Conservation (phyloP, 2,113 vertebrate genomes). For the Mus pahari region DNA sequence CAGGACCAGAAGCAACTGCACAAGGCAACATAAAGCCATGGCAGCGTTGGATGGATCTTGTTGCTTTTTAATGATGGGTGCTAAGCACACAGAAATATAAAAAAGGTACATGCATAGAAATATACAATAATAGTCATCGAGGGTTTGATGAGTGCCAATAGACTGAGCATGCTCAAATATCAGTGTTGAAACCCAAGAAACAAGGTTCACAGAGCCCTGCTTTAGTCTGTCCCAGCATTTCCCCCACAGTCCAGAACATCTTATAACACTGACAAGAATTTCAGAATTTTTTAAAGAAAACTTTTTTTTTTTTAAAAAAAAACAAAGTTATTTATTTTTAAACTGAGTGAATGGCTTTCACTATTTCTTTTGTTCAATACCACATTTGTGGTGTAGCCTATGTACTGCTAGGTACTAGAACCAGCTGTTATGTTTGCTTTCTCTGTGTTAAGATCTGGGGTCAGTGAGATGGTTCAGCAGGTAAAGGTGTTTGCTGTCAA, state of each 20-base stretch:
- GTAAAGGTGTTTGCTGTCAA: not conserved
- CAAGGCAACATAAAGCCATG: not conserved
- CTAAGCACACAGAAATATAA: not conserved
- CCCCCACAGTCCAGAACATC: not conserved
- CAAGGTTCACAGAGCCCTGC: not conserved
- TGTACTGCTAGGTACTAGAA: not conserved
- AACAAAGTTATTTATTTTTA: not conserved
- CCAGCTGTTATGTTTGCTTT: not conserved
- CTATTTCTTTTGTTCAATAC: not conserved
- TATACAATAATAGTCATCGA: no score
- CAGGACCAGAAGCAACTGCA: no score
- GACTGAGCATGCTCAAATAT: not conserved
- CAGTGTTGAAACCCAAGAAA: not conserved
- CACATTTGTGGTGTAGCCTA: not conserved
- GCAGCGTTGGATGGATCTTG: not conserved
- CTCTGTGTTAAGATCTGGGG: not conserved
- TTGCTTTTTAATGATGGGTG: no score
- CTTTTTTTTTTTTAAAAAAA: not conserved
- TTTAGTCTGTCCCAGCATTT: not conserved
- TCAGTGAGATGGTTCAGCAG: not conserved
- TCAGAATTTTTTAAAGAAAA: not conserved
- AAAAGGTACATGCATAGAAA: not conserved
- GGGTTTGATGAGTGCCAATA: no score
- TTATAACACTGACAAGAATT: not conserved
- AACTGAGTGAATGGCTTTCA: not conserved